phyloP scores from a whole-genome alignment of 2,113 vertebrate genomes.

The Rhombomys opimus region DNA sequence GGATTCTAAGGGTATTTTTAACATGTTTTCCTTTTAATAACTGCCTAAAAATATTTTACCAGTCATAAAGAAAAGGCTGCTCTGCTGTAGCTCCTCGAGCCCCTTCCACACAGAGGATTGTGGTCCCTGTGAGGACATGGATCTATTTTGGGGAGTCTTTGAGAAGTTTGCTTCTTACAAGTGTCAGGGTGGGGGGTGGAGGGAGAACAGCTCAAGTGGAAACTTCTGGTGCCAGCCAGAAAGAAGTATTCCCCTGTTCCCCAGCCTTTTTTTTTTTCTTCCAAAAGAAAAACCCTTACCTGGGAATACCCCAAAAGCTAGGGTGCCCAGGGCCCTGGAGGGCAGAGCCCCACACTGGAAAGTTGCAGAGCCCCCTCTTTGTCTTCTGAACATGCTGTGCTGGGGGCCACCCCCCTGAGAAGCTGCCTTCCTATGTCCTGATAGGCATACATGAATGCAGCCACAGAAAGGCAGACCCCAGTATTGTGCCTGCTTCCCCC shows the following conservation, averaged over 20 bases:
- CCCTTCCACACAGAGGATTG: background rate
- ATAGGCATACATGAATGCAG: background rate
- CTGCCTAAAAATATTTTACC: background rate
- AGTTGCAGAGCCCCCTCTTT: background rate
- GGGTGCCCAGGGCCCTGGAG: accelerated
- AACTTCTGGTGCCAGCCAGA: background rate
- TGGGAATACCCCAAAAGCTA: background rate
- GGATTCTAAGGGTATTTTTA: background rate
- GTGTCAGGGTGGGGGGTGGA: too few relatives aligned
- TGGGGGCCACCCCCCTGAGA: background rate
- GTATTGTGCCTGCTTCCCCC: accelerated
- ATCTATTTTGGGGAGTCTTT: background rate
- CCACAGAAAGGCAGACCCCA: background rate
- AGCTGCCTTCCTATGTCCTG: background rate
- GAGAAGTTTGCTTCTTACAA: background rate
- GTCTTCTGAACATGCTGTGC: background rate
- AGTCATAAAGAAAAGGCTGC: background rate
- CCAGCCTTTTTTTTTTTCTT: too few relatives aligned
- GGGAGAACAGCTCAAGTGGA: background rate
- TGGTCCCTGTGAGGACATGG: background rate
- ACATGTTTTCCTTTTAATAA: background rate
- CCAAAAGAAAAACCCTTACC: background rate
- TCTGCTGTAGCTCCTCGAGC: background rate
- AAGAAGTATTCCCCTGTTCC: background rate
- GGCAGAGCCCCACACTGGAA: accelerated